Evolutionary conservation across 2,888 invertebrate genomes (phyloP).

Genomic region (Trachelus troglodyta): DNA sequence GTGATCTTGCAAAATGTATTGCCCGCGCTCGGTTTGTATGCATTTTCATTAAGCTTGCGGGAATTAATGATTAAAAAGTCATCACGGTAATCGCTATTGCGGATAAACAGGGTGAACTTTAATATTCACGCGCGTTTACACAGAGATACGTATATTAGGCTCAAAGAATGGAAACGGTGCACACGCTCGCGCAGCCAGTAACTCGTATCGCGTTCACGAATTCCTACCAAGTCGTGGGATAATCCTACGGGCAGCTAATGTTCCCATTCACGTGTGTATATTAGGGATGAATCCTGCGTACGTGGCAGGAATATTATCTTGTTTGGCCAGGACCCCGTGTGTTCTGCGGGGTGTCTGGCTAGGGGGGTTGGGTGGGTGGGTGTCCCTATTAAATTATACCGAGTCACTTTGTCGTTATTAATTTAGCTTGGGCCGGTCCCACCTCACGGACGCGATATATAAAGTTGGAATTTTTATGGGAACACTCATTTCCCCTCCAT

Average conservation of each 20-base stretch:
- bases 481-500: not conserved
- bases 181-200: not conserved
- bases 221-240: conserved; percentile 23
- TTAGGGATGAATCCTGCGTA: conserved; percentile 39
- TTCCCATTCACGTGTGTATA: conserved; percentile 35
- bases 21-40: not conserved
- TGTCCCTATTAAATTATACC: conserved; percentile 4
- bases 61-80: not conserved
- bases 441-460: not conserved
- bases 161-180: conserved; percentile 38
- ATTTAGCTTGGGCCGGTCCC: not conserved
- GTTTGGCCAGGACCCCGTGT: conserved; percentile 39
- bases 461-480: not conserved
- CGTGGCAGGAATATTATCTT: conserved; percentile 47
- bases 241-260: conserved; percentile 42
- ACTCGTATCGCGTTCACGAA: not conserved
- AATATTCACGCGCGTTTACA: not conserved
- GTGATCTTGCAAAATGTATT: not conserved
- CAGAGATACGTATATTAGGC: conserved; percentile 52
- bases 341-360: conserved; percentile 15
- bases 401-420: conserved; percentile 4
- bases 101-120: not conserved
- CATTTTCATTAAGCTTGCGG: not conserved
- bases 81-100: not conserved
- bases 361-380: conserved; percentile 10